Percentiles rank a stretch among this genome's conserved stretches.
These are phyloP conservation scores for Peromyscus eremicus DNA, from an alignment of 2,797 vertebrate genomes.

Conservation along the genomic window DNA sequence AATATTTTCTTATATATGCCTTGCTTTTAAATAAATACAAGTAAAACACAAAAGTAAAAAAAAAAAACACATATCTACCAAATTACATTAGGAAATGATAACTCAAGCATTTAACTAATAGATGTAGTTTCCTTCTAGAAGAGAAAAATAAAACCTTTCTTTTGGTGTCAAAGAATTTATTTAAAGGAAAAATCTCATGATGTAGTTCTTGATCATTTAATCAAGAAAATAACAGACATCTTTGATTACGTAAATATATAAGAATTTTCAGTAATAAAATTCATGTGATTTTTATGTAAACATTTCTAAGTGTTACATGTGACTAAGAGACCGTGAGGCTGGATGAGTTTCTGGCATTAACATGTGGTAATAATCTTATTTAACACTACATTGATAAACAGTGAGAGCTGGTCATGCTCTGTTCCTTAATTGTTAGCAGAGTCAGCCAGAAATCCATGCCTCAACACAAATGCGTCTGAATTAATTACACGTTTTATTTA, in stretches of 20 bases:
- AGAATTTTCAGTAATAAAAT: not conserved
- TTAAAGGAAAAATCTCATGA: not conserved
- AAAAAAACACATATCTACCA: not conserved
- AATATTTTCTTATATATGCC: not conserved
- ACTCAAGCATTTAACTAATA: not conserved
- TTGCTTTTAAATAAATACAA: conserved; percentile 8
- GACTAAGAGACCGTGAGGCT: not conserved
- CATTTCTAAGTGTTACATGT: not conserved
- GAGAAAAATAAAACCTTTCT: not conserved
- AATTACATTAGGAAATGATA: not conserved
- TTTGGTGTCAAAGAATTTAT: not conserved
- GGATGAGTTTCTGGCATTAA: not conserved
- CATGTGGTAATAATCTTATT: not conserved
- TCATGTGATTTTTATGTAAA: not conserved
- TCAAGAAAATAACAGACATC: not conserved
- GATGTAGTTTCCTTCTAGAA: not conserved
- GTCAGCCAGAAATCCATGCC: not conserved
- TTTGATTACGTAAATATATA: not conserved
- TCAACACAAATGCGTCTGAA: conserved; percentile 17
- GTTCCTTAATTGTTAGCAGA: not conserved
- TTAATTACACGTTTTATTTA: conserved; percentile 42
- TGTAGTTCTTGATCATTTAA: not conserved
- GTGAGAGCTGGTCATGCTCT: not conserved
- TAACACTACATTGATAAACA: conserved; percentile 14
- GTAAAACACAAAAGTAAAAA: not conserved